Evolutionary conservation across 2,888 invertebrate species (phyloP), one percentile per base, ranked within the genome.

Genomic region (Orchesella flavescens): DNA sequence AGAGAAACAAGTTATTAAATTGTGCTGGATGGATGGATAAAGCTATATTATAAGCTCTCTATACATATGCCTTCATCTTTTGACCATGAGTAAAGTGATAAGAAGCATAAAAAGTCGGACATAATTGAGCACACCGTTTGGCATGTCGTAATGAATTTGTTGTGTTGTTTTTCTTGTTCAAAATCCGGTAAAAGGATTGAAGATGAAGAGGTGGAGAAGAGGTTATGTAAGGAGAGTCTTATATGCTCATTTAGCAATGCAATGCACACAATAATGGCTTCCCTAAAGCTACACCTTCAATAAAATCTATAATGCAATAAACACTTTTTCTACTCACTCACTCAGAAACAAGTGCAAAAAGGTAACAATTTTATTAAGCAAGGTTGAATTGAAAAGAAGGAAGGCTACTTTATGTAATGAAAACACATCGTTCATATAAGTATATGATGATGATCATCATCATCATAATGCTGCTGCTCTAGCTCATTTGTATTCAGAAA

Each of bases 401-500:
- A 34, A n/a, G n/a, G n/a, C 34, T 34, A 2, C 34, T 34, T 34
- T 66, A 34, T 17, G 65, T n/a, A 43, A 65, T 10, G 13, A 23
- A 24, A 17, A 19, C 44, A 66, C 13, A 15, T 57, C 59, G 59
- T 21, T n/a, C 21, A 19, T 34, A 34, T n/a, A n/a, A n/a, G n/a
- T n/a, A 34, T 34, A 34, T 7, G 2, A 34, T 34, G 34, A 34
- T 34, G 34, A 34, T 34, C 34, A 34, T n/a, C n/a, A n/a, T n/a
- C n/a, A n/a, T n/a, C n/a, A n/a, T n/a, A n/a, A n/a, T 34, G 34
- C 7, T 34, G 34, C 34, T 34, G 34, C 34, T 65, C 34, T 17
- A 59, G 73, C 44, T 73, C 73, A 73, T 73, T 73, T 73, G 73
- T 73, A 73, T 73, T 73, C 73, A 15, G 59, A 73, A 61, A 44